Conservation (phyloP, 2,797 vertebrate species). For the Chelonia mydas region DNA sequence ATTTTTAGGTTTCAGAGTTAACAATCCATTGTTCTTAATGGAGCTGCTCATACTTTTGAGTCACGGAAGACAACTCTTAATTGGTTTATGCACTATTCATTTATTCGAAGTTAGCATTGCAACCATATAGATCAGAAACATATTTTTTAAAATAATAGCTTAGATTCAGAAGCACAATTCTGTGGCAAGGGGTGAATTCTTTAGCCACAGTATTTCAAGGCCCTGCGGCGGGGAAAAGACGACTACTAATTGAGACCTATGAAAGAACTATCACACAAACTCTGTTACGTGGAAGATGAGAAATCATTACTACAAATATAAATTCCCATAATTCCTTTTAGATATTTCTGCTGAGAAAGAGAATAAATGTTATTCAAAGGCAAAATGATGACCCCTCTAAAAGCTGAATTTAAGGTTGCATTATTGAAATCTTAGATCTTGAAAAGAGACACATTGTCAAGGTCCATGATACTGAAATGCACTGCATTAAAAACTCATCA, state of each 20-base stretch:
- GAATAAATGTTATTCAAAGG: background rate
- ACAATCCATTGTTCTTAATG: background rate
- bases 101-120: background rate
- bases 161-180: background rate
- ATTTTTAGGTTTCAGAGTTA: background rate
- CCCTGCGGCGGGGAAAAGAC: background rate
- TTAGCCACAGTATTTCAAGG: background rate
- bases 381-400: background rate
- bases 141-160: background rate
- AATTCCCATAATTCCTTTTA: background rate
- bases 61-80: background rate
- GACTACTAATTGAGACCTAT: background rate
- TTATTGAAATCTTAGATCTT: background rate
- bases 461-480: background rate
- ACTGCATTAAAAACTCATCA: conserved; percentile 8
- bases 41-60: background rate
- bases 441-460: background rate
- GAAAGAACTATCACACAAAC: background rate
- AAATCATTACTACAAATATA: background rate
- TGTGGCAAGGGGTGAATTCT: background rate
- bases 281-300: background rate
- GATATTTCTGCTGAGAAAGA: background rate
- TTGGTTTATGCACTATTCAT: background rate
- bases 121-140: background rate
- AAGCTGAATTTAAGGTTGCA: background rate